Evolutionary conservation across 2,113 vertebrate species (phyloP).

Genomic region (Suncus etruscus): DNA sequence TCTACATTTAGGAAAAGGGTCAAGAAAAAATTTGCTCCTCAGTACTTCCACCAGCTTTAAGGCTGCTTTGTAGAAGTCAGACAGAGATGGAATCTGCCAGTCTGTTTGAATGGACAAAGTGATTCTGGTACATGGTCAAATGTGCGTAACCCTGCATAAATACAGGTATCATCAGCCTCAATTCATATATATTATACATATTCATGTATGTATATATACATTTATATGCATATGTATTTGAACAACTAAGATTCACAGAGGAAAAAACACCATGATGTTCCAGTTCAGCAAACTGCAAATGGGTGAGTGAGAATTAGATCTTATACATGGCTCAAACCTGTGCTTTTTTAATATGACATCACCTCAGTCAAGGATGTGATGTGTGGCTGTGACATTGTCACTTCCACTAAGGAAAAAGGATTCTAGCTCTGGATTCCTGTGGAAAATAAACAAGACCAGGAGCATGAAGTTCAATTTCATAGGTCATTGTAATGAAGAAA

Average conservation of each 20-base stretch:
- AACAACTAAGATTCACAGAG: background rate
- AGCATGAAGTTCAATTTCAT: slow-evolving; percentile 37
- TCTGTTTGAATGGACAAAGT: background rate
- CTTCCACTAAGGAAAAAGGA: background rate
- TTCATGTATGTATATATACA: too few relatives aligned
- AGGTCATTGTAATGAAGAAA: slow-evolving; percentile 26
- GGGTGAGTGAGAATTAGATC: slow-evolving; percentile 9
- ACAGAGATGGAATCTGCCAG: background rate
- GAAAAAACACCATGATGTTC: background rate
- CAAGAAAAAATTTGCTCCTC: background rate
- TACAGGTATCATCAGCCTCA: background rate
- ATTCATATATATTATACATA: background rate
- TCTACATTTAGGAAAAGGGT: background rate
- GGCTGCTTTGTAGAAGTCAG: background rate
- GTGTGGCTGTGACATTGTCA: background rate
- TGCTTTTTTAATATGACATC: background rate
- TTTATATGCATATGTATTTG: too few relatives aligned
- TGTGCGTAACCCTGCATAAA: background rate
- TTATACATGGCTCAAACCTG: background rate
- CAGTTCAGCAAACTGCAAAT: background rate
- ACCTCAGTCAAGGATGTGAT: background rate
- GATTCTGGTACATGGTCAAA: background rate
- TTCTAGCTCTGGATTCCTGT: background rate
- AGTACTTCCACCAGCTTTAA: background rate
- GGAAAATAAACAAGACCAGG: background rate